phyloP scores from a whole-genome alignment of 2,113 vertebrate species.

The Plecotus auritus region DNA sequence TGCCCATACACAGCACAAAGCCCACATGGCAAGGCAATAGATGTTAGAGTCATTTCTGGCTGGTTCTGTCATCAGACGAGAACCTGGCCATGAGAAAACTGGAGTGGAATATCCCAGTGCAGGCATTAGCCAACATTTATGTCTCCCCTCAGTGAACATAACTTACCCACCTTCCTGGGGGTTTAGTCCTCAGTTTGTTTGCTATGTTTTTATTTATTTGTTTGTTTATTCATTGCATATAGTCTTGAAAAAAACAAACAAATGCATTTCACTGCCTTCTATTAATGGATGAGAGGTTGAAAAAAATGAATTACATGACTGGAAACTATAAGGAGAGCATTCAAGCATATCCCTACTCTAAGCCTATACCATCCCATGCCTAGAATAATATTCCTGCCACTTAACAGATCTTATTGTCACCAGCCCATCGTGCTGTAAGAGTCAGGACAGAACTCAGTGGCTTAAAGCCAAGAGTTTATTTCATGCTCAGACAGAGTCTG shows the following conservation, averaged over 20 bases:
- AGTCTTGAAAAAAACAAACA: conserved; percentile 5
- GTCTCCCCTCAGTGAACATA: conserved; percentile 85
- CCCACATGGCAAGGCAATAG: conserved; percentile 43
- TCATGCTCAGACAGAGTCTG: not conserved
- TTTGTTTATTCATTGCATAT: conserved; percentile 63
- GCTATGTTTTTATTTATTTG: conserved; percentile 46
- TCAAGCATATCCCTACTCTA: not conserved
- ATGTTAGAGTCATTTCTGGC: conserved; percentile 50
- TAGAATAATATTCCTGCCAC: not conserved
- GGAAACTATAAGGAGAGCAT: not conserved
- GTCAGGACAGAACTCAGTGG: not conserved
- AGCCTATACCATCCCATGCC: not conserved
- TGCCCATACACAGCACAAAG: conserved; percentile 55
- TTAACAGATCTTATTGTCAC: not conserved
- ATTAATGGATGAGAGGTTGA: conserved; percentile 63
- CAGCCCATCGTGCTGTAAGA: not conserved
- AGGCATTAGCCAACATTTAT: conserved; percentile 90
- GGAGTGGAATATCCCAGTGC: conserved; percentile 76
- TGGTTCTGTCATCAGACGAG: conserved; percentile 61
- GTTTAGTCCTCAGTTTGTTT: conserved; percentile 80
- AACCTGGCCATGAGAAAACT: conserved; percentile 46
- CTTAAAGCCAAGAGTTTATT: not conserved
- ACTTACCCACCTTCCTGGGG: conserved; percentile 82
- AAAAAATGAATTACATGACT: not conserved
- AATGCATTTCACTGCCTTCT: conserved; percentile 53